phyloP scores from a whole-genome alignment of 1,140 invertebrate species.

The Cydia splendana region DNA sequence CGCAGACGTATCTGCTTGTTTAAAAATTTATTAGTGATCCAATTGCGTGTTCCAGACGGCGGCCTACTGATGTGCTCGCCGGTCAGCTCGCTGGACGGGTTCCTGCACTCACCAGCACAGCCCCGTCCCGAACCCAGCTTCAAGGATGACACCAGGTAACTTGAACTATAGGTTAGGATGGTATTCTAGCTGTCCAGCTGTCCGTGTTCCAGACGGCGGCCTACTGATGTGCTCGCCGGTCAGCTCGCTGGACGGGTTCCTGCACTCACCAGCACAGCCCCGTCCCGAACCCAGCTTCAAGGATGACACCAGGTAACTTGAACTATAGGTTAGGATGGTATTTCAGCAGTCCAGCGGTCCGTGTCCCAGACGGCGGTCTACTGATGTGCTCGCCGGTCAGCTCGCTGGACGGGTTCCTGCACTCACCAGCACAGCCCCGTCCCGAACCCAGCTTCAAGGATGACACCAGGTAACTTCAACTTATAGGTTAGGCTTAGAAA shows the following conservation, averaged over 20 bases:
- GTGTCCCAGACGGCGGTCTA: slow-evolving; percentile 56
- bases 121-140: slow-evolving; percentile 55
- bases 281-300: slow-evolving; percentile 61
- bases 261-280: slow-evolving; percentile 54
- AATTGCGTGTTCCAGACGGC: slow-evolving; percentile 43
- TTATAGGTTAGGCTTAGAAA: too few relatives aligned
- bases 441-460: slow-evolving; percentile 64
- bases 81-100: slow-evolving; percentile 64
- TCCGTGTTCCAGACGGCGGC: slow-evolving; percentile 51
- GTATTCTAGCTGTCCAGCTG: too few relatives aligned
- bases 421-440: slow-evolving; percentile 52
- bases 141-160: slow-evolving; percentile 59
- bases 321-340: too few relatives aligned
- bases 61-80: slow-evolving; percentile 74
- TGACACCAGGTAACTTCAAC: slow-evolving; percentile 45
- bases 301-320: slow-evolving; percentile 51
- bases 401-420: slow-evolving; percentile 67
- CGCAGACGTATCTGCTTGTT: too few relatives aligned
- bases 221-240: slow-evolving; percentile 71
- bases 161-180: too few relatives aligned
- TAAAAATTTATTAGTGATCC: too few relatives aligned
- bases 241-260: slow-evolving; percentile 65
- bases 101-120: slow-evolving; percentile 58
- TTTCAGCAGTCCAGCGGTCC: too few relatives aligned
- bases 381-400: slow-evolving; percentile 70